A percentile compares a stretch with the other conserved stretches of the same genome.
These are phyloP conservation scores for Pammene fasciana DNA, from an alignment of 2,888 invertebrate genomes.

Conservation along the genomic window DNA sequence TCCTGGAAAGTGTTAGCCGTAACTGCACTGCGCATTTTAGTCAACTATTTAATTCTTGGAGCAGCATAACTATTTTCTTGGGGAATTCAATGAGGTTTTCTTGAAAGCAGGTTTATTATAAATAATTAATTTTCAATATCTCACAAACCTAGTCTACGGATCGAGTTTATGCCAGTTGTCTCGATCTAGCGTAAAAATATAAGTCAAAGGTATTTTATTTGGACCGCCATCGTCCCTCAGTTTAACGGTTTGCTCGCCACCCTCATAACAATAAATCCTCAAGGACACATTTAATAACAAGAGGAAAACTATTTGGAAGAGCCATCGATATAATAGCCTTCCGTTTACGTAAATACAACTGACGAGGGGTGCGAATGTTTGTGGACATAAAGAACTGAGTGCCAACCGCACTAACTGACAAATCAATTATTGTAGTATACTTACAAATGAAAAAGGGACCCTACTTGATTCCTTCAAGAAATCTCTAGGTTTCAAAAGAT, in stretches of 20 bases:
- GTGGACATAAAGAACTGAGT: slow-evolving; percentile 9
- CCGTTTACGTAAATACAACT: slow-evolving; percentile 28
- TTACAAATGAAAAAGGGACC: not conserved
- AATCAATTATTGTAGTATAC: slow-evolving; percentile 12
- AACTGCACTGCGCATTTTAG: slow-evolving; percentile 37
- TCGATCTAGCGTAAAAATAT: not conserved
- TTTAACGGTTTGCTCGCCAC: slow-evolving; percentile 17
- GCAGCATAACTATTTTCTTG: not conserved
- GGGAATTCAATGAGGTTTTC: not conserved
- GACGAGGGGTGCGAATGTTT: slow-evolving; percentile 11
- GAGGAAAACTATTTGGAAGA: slow-evolving; percentile 28
- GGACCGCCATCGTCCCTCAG: slow-evolving; percentile 2
- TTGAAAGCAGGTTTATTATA: too few species aligned
- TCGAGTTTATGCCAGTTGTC: too few species aligned
- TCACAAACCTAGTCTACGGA: too few species aligned
- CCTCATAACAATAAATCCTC: slow-evolving; percentile 26
- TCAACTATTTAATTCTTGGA: slow-evolving; percentile 10
- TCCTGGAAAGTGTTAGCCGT: slow-evolving; percentile 31
- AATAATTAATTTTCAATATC: too few species aligned
- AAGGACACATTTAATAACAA: slow-evolving; percentile 31
- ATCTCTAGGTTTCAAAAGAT: not conserved
- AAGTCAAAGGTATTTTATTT: slow-evolving; percentile 13
- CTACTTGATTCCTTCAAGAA: not conserved
- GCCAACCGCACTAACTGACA: slow-evolving; percentile 17
- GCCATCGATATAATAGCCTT: slow-evolving; percentile 21